Base-by-base conservation (phyloP, 2,797 vertebrate genomes). In the Silurus aristotelis region DNA sequence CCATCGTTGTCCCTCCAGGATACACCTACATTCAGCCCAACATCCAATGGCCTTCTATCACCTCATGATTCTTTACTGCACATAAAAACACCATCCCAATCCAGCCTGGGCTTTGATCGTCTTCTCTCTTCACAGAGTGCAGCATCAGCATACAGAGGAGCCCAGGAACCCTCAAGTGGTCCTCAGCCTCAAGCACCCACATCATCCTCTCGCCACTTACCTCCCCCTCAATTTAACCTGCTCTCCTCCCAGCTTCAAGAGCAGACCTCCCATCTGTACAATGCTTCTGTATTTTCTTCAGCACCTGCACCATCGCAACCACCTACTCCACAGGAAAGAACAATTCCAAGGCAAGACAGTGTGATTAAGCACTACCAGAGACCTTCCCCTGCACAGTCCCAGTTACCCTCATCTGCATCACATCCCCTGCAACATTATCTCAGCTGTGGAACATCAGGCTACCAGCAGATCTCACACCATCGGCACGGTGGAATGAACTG, bases 351-450 rank as follows among this genome's bases (percentile, higher is more conserved):
- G 15, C 97, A 97, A 91, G 97, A 98, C 91, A 97, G 96, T 1
- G 97, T 98, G 86, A 97, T 98, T 85, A 98, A 98, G 88, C 97
- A 97, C 93, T 98, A 97, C 92, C 96, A 97, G 90, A 94, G 95
- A 52, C 95, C 96, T 0, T 93, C 96, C 1, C 90, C 92, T 1
- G 88, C 90, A 13, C 96, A 97, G 80, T 90, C 96, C 2, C 96
- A 95, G 0, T 90, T 96, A 0, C 91, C 95, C 0, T 93, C 95
- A 4, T 92, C 95, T 1, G 83, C 95, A 1, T 85, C 96, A 8
- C 96, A 96, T 31, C 92, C 95, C 3, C 93, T 97, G 20, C 97
- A 98, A 92, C 97, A 97, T 63, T 98, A 96, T 90, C 90, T 96
- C 84, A 97, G 96, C 89, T 97, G 96, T 68, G 96, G 96, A 64